Conservation (phyloP, 2,888 invertebrate genomes). For the Drosophila eohydei region DNA sequence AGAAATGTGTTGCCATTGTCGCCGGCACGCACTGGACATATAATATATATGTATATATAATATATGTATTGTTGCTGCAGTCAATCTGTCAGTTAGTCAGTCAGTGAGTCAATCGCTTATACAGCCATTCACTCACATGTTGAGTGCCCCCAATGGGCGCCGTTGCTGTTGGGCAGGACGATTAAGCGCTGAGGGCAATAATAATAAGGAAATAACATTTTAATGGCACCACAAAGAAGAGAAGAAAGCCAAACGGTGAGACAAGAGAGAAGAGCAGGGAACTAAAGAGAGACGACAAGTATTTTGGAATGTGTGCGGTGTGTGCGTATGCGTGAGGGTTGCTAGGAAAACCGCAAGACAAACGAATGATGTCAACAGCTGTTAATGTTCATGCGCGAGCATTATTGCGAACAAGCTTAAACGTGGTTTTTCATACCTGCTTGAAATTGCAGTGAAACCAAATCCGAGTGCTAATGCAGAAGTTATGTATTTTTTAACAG, state of each 20-base stretch:
- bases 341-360: slow-evolving; percentile 47
- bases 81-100: slow-evolving; percentile 27
- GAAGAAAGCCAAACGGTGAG: slow-evolving; percentile 5
- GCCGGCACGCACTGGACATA: slow-evolving; percentile 57
- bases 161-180: slow-evolving; percentile 59
- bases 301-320: slow-evolving; percentile 33
- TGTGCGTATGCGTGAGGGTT: slow-evolving; percentile 6
- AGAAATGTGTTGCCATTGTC: slow-evolving; percentile 67
- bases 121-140: slow-evolving; percentile 38
- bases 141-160: slow-evolving; percentile 42
- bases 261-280: not conserved
- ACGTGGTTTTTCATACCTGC: slow-evolving; percentile 15
- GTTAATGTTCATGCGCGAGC: slow-evolving; percentile 50
- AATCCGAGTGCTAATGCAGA: not conserved
- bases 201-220: slow-evolving; percentile 81
- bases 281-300: slow-evolving; percentile 36
- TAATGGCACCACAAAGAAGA: slow-evolving; percentile 55
- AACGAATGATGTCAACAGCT: slow-evolving; percentile 58
- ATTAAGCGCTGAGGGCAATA: slow-evolving; percentile 77
- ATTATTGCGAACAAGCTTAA: slow-evolving; percentile 29
- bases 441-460: not conserved
- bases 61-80: slow-evolving; percentile 19
- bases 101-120: slow-evolving; percentile 24
- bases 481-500: too few relatives aligned
- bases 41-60: slow-evolving; percentile 2